These are phyloP conservation scores for Plagiodera versicolora DNA, from an alignment of 2,888 invertebrate species.

Conservation along the genomic window DNA sequence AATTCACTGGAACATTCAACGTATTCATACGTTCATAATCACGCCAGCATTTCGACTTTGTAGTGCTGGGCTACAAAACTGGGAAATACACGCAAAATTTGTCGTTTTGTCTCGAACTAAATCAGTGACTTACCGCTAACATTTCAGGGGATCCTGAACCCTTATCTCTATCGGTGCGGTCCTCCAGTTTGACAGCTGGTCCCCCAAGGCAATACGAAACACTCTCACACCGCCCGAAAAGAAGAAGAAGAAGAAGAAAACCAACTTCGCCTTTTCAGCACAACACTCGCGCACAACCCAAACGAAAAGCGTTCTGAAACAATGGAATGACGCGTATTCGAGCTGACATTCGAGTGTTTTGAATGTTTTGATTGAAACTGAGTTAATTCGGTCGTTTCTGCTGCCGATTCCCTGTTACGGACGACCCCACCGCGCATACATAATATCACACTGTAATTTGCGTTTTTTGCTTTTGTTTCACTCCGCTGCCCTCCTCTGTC, in stretches of 20 bases:
- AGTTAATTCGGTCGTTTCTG: conserved; percentile 55
- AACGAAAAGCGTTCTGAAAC: conserved; percentile 19
- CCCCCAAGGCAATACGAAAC: conserved; percentile 29
- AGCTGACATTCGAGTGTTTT: conserved; percentile 54
- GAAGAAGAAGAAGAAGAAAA: conserved; percentile 12
- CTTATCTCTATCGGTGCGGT: conserved; percentile 53
- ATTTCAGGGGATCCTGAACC: conserved; percentile 55
- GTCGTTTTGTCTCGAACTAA: too few relatives aligned
- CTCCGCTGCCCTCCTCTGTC: conserved; percentile 54
- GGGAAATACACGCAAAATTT: neutral
- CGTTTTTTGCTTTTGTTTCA: conserved; percentile 54
- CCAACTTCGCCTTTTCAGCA: conserved; percentile 19
- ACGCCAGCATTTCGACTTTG: too few relatives aligned
- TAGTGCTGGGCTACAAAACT: too few relatives aligned
- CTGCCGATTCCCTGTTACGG: conserved; percentile 49
- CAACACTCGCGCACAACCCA: conserved; percentile 34
- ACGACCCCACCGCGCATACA: conserved; percentile 53
- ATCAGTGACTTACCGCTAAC: conserved; percentile 52
- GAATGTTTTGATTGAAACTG: conserved; percentile 58
- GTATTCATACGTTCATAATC: too few relatives aligned
- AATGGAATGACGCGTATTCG: conserved; percentile 29
- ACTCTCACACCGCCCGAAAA: conserved; percentile 26
- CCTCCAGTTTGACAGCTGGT: conserved; percentile 52
- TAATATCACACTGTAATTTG: conserved; percentile 56
- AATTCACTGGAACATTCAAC: too few relatives aligned